These are phyloP conservation scores for Orchesellides sinensis DNA, from an alignment of 2,888 invertebrate genomes.

Conservation along the genomic window DNA sequence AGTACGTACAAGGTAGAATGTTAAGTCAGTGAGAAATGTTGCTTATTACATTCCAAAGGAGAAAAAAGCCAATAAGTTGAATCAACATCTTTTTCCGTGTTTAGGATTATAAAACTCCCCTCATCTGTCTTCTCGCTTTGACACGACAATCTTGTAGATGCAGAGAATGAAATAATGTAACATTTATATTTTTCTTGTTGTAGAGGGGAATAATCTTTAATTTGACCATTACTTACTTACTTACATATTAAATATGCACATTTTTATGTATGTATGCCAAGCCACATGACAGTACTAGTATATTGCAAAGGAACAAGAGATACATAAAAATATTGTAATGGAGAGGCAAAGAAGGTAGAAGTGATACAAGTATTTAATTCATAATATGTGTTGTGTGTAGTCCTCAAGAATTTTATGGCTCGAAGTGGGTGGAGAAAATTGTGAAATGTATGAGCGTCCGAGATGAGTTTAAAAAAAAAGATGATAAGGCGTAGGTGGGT, in stretches of 20 bases:
- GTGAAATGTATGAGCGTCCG: constrained; percentile 33
- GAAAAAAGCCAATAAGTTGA: background rate
- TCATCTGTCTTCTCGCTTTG: constrained; percentile 24
- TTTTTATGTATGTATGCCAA: background rate
- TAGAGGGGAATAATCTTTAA: background rate
- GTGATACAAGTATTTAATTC: constrained; percentile 13
- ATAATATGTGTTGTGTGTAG: background rate
- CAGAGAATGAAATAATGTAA: background rate
- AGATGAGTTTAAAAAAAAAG: constrained; percentile 47
- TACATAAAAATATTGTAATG: background rate
- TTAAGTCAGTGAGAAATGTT: background rate
- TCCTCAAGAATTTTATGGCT: constrained; percentile 39
- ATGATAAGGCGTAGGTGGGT: constrained; percentile 57
- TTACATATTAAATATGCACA: too few relatives aligned
- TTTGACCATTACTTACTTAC: constrained; percentile 3
- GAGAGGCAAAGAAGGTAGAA: background rate
- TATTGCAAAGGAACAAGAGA: too few relatives aligned
- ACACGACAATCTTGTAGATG: constrained; percentile 7
- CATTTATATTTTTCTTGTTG: background rate
- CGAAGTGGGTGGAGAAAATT: constrained; percentile 56
- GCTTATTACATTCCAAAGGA: constrained; percentile 8
- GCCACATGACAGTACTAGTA: background rate
- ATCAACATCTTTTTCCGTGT: constrained; percentile 38
- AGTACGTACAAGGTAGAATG: background rate
- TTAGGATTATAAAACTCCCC: constrained; percentile 26